Percentiles rank a stretch among this genome's conserved stretches.
These are phyloP conservation scores for Musca domestica DNA, from an alignment of 1,140 invertebrate genomes.

Conservation along the genomic window DNA sequence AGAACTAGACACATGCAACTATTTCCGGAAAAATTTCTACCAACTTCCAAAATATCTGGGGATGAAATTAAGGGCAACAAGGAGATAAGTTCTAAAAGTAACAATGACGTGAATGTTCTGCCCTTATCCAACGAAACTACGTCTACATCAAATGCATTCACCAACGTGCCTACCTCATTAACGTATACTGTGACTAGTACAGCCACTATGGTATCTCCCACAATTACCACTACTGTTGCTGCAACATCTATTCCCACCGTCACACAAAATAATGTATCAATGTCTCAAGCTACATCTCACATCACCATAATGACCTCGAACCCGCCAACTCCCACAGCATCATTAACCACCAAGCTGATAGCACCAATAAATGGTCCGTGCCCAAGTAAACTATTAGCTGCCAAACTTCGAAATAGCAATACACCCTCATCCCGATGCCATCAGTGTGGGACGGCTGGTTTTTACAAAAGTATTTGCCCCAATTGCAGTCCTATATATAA, in stretches of 20 bases:
- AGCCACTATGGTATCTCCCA: too few relatives aligned
- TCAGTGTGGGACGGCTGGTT: slow-evolving; percentile 14
- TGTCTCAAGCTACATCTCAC: too few relatives aligned
- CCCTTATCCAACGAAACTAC: too few relatives aligned
- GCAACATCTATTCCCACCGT: neutral
- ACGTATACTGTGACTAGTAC: too few relatives aligned
- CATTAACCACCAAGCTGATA: neutral
- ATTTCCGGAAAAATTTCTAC: neutral
- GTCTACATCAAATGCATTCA: too few relatives aligned
- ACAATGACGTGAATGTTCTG: too few relatives aligned
- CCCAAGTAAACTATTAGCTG: neutral
- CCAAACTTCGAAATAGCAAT: neutral
- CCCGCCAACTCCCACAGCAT: neutral
- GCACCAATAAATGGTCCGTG: neutral
- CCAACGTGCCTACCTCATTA: too few relatives aligned
- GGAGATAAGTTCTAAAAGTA: too few relatives aligned
- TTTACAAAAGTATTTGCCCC: slow-evolving; percentile 15
- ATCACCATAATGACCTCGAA: too few relatives aligned
- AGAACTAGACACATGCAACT: neutral
- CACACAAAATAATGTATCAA: neutral
- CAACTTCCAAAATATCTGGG: neutral
- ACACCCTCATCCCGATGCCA: neutral
- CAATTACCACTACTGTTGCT: neutral
- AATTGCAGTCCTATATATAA: slow-evolving; percentile 22
- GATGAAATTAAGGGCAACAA: neutral